Evolutionary conservation across 2,797 vertebrate genomes (phyloP).

Genomic region (Myotis vivesi): DNA sequence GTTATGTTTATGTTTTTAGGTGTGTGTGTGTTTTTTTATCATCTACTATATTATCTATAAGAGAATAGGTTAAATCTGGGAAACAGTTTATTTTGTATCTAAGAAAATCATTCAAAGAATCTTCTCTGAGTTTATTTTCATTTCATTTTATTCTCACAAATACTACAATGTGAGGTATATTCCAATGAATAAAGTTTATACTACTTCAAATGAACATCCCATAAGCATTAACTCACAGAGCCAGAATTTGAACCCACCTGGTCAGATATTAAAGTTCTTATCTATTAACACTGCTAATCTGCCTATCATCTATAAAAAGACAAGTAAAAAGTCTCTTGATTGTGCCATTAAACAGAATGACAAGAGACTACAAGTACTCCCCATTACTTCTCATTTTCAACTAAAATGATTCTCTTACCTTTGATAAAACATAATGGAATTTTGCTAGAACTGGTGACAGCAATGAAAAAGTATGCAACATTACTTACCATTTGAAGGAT

Average conservation of each 20-base stretch:
- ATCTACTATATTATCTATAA: background rate
- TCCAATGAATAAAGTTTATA: background rate
- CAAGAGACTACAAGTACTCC: background rate
- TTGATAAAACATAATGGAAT: background rate
- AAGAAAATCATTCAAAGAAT: constrained; percentile 29
- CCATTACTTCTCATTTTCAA: background rate
- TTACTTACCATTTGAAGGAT: constrained; percentile 29
- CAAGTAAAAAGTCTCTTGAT: background rate
- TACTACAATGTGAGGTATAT: background rate
- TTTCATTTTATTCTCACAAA: constrained; percentile 43
- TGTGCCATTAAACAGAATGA: background rate
- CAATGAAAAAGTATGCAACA: constrained; percentile 25
- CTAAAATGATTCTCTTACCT: background rate
- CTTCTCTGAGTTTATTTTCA: background rate
- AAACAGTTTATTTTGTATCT: background rate
- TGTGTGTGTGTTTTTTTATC: background rate
- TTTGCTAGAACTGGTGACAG: background rate
- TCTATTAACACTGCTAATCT: background rate
- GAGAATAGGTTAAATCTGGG: background rate
- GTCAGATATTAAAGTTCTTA: background rate
- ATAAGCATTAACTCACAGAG: background rate
- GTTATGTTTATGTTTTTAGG: background rate
- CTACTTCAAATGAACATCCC: constrained; percentile 10
- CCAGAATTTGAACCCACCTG: background rate
- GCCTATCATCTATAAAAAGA: background rate